Base-by-base conservation (phyloP, 2,888 invertebrate genomes). In the Bedellia somnulentella region DNA sequence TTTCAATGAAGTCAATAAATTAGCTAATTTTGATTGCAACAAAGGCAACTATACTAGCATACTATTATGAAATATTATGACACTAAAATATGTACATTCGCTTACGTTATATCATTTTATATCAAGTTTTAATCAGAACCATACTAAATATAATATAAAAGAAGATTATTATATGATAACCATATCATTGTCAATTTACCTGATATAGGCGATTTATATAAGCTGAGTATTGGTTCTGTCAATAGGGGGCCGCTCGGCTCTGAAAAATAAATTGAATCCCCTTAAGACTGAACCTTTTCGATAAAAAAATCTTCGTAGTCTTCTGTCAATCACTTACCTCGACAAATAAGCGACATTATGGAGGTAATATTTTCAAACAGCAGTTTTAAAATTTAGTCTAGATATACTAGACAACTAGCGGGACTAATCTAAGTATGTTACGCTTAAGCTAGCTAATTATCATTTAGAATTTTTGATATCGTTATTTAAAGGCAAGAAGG, bases 171-270 rank as follows among this genome's bases (percentile, higher is more conserved):
- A n/a, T n/a, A n/a, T n/a, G n/a, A n/a, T n/a, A n/a, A n/a, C n/a
- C n/a, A n/a, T n/a, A n/a, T n/a, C n/a, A n/a, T n/a, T n/a, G n/a
- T n/a, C n/a, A n/a, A n/a, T n/a, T 41, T 70, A 73, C 73, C 73
- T 71, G 71, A 64, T 59, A 73, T 50, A 40, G 73, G 71, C 49
- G 71, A 63, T 67, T 75, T 73, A 64, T 63, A 71, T 45, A 75
- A 57, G 55, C 71, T 75, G 52, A 75, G 52, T 48, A 75, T 60
- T 40, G 71, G 71, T 50, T 75, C 73, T 42, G 73, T 53, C 59
- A 73, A 60, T 51, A 75, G 61, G 27, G 60, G 49, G 45, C 62
- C 66, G 56, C 52, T 52, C 29, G 70, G 50, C 44, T 75, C 73
- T 75, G 73, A 34, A 63, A 70, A 51, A 43, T 38, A 68, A 62